These are phyloP conservation scores for Danio jaintianensis DNA, from an alignment of 2,797 vertebrate species.

Conservation along the genomic window DNA sequence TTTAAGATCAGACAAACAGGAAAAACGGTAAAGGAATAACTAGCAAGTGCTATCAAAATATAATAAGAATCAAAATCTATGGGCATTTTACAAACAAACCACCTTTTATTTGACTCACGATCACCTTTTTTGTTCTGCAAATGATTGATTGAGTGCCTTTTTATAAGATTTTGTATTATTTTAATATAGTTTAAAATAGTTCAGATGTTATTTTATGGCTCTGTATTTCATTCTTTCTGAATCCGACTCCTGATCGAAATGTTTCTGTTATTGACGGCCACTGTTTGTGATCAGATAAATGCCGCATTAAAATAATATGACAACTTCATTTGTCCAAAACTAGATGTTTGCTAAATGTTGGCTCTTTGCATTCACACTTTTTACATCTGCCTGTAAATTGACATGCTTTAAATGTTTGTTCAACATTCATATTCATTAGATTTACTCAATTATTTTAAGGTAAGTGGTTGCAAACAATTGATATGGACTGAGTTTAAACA, in stretches of 20 bases:
- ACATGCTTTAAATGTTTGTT: constrained; percentile 32
- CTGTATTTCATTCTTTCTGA: background rate
- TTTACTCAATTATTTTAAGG: too few species aligned
- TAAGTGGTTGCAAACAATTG: too few species aligned
- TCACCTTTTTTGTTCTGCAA: constrained; percentile 11
- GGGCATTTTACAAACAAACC: background rate
- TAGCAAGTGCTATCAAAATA: too few species aligned
- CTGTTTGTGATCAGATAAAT: background rate
- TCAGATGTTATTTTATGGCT: background rate
- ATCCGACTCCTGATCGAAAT: too few species aligned
- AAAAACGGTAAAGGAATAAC: too few species aligned
- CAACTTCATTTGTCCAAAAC: background rate
- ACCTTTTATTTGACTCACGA: background rate
- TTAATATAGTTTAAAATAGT: constrained; percentile 7
- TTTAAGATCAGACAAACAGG: too few species aligned
- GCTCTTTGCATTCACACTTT: background rate
- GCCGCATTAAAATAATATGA: too few species aligned
- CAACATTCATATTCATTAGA: too few species aligned
- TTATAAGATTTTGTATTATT: constrained; percentile 33
- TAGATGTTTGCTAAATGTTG: background rate
- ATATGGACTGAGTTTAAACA: too few species aligned
- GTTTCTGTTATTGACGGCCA: background rate
- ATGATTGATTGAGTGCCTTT: constrained; percentile 17
- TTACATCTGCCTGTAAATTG: background rate
- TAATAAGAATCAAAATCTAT: background rate